Conservation (phyloP, 2,113 vertebrate genomes). For the Hemibagrus wyckioides region DNA sequence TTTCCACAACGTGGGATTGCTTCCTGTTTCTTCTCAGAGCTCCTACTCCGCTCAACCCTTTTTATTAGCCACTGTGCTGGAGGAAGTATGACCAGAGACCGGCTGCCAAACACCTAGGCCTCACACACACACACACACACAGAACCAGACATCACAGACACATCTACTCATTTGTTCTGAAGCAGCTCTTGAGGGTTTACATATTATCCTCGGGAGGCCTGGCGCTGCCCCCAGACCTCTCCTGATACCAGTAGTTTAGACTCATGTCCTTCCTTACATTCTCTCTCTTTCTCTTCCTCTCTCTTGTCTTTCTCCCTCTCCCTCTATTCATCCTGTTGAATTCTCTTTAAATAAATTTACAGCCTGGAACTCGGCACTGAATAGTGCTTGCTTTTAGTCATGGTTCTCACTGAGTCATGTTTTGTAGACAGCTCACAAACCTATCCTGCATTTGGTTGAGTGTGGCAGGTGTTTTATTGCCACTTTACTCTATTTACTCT, state of each 20-base stretch:
- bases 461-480: conserved; percentile 59
- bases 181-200: conserved; percentile 57
- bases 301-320: not conserved
- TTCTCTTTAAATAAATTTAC: conserved; percentile 28
- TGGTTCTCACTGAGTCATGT: conserved; percentile 36
- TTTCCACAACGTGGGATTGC: conserved; percentile 48
- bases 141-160: conserved; percentile 43
- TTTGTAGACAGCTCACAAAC: conserved; percentile 40
- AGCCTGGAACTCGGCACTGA: conserved; percentile 53
- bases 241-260: conserved; percentile 14
- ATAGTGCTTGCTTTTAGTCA: conserved; percentile 28
- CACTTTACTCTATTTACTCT: conserved; percentile 53
- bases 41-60: conserved; percentile 53
- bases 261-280: not conserved
- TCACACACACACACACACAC: conserved; percentile 48
- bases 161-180: conserved; percentile 48
- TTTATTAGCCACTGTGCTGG: conserved; percentile 63
- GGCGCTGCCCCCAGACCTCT: conserved; percentile 1
- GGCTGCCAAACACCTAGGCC: conserved; percentile 38
- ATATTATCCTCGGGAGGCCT: conserved; percentile 9
- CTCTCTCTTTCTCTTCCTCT: not conserved
- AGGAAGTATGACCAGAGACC: conserved; percentile 50
- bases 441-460: conserved; percentile 27
- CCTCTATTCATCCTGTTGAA: not conserved
- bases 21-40: conserved; percentile 44